A percentile compares a stretch with the other conserved stretches of the same genome.
Evolutionary conservation across 2,113 vertebrate species (phyloP).

Genomic region (Dicerorhinus sumatrensis): DNA sequence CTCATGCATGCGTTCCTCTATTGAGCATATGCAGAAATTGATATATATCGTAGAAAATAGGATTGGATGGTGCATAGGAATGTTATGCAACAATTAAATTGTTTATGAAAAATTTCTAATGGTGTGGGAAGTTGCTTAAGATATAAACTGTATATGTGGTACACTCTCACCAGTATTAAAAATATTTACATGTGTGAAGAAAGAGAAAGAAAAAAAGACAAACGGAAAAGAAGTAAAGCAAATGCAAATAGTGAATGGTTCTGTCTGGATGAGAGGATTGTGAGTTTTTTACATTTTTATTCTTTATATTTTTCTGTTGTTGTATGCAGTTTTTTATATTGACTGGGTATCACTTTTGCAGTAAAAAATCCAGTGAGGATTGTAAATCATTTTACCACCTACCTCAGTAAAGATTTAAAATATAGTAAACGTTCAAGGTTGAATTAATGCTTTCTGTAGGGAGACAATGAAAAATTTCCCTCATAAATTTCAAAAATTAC

Average conservation of each 20-base stretch:
- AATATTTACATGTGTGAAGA: neutral
- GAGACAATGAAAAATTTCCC: neutral
- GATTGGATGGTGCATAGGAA: neutral
- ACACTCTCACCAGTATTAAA: neutral
- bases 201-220: neutral
- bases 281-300: slow-evolving; percentile 1
- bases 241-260: neutral
- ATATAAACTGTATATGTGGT: neutral
- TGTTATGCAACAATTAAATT: slow-evolving; percentile 2
- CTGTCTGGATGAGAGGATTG: neutral
- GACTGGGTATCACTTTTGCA: neutral
- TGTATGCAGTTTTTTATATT: slow-evolving; percentile 16
- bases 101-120: neutral
- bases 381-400: slow-evolving; percentile 42
- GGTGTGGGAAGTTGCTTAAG: neutral
- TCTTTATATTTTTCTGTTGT: neutral
- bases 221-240: neutral
- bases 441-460: slow-evolving; percentile 36
- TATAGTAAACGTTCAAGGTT: neutral
- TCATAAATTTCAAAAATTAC: neutral
- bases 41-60: slow-evolving; percentile 9
- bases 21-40: neutral
- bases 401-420: slow-evolving; percentile 50
- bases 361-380: neutral
- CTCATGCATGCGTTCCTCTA: neutral